Base-by-base conservation (phyloP, 1,140 invertebrate species). In the Bradysia coprophila region DNA sequence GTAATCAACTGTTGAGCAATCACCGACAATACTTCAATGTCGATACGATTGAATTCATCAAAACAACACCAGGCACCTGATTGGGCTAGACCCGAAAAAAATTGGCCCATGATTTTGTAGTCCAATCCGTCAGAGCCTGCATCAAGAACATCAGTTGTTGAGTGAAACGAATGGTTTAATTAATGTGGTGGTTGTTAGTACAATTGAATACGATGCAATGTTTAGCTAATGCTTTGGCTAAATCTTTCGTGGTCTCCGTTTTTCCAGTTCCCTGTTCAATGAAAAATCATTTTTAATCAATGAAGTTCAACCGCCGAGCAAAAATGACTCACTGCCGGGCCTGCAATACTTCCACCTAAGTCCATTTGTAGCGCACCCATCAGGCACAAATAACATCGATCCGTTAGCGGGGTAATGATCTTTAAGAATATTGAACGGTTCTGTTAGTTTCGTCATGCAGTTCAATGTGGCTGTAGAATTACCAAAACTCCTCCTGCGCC, bases 211-310 rank as follows among this genome's bases (percentile, higher is more conserved):
- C 86, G 0, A 92, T 82, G 55, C 86, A 90, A 52, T 87, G 85
- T 46, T 87, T 81, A 2, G 86, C 86, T 33, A 89, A 54, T 0
- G 83, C 73, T 62, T 90, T 91, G 3, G 85, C 84, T 44, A 91
- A 68, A 68, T 92, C 86, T 64, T 92, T 92, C 0, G 84, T 89
- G 0, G 89, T 92, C 68, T 94, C 91, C 1, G 90, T 94, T 67
- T 95, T 95, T 1, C 91, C 91, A 0, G 89, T 94, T 15, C 90
- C 90, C n/a, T n/a, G n/a, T n/a, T n/a, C n/a, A n/a, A n/a, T n/a
- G 13, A 81, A 85, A 2, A 9, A 18, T 11, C 9, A 37, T 9
- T 9, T 3, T 15, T 20, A 37, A 15, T 16, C 16, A 10, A 20
- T n/a, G 10, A 19, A 38, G 3, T 38, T 3, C 18, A n/a, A 38